phyloP scores from a whole-genome alignment of 2,797 vertebrate genomes.

The Cacajao melanocephalus region DNA sequence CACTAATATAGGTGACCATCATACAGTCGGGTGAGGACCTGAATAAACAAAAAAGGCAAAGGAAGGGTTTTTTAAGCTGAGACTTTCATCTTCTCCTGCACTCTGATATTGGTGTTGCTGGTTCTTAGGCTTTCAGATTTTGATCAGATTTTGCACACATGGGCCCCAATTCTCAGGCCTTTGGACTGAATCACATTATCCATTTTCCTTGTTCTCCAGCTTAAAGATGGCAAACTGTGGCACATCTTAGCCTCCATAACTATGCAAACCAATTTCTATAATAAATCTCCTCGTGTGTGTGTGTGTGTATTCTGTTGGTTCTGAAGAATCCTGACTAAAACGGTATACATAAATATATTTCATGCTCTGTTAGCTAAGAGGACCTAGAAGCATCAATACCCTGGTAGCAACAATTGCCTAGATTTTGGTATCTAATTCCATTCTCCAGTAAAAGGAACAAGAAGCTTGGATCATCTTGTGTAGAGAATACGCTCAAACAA shows the following conservation, averaged over 20 bases:
- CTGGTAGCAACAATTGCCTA: neutral
- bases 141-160: neutral
- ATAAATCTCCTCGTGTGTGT: neutral
- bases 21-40: neutral
- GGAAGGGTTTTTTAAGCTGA: neutral
- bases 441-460: too few relatives aligned
- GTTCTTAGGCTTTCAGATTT: neutral
- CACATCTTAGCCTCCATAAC: too few relatives aligned
- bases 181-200: neutral
- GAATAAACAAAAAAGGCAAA: too few relatives aligned
- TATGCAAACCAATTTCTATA: neutral
- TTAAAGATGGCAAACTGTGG: neutral
- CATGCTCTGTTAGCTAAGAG: neutral
- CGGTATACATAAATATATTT: neutral
- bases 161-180: neutral
- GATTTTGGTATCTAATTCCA: neutral
- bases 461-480: neutral
- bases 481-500: neutral
- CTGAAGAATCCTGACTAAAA: neutral
- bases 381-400: neutral
- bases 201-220: neutral
- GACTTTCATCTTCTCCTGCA: neutral
- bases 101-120: neutral
- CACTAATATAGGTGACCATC: too few relatives aligned
- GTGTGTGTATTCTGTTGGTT: neutral